These are phyloP conservation scores for Arothron firmamentum DNA, from an alignment of 2,113 vertebrate genomes.

Conservation along the genomic window DNA sequence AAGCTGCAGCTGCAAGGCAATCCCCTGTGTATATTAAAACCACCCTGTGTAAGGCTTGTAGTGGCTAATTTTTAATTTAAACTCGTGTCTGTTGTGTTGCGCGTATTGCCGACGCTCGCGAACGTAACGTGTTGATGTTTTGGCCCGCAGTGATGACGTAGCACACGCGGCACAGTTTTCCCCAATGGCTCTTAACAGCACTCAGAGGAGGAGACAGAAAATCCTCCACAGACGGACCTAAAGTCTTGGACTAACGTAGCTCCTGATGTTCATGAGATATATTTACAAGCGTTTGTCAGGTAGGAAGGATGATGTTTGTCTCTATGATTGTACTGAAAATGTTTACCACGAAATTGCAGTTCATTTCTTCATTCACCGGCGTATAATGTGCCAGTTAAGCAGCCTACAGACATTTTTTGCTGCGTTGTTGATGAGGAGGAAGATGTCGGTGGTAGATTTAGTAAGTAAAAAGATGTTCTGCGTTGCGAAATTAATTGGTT, in stretches of 20 bases:
- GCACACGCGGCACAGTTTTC: conserved; percentile 27
- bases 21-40: background rate
- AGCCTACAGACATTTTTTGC: background rate
- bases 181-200: conserved; percentile 49
- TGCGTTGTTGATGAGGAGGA: conserved; percentile 2
- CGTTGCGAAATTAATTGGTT: too few species aligned
- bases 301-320: conserved; percentile 39
- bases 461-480: background rate
- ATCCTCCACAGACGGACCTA: conserved; percentile 9
- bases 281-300: conserved; percentile 68
- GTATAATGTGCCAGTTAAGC: background rate
- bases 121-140: conserved; percentile 33
- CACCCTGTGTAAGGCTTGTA: background rate
- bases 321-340: background rate
- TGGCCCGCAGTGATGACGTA: conserved; percentile 65
- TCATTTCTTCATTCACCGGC: conserved; percentile 9
- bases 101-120: conserved; percentile 6
- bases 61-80: background rate
- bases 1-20: background rate
- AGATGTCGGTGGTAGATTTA: background rate
- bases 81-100: conserved; percentile 6
- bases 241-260: conserved; percentile 6
- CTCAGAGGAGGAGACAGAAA: conserved; percentile 28
- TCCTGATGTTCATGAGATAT: conserved; percentile 66
- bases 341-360: background rate